These are phyloP conservation scores for Mus spicilegus DNA, from an alignment of 2,113 vertebrate genomes.

Conservation along the genomic window DNA sequence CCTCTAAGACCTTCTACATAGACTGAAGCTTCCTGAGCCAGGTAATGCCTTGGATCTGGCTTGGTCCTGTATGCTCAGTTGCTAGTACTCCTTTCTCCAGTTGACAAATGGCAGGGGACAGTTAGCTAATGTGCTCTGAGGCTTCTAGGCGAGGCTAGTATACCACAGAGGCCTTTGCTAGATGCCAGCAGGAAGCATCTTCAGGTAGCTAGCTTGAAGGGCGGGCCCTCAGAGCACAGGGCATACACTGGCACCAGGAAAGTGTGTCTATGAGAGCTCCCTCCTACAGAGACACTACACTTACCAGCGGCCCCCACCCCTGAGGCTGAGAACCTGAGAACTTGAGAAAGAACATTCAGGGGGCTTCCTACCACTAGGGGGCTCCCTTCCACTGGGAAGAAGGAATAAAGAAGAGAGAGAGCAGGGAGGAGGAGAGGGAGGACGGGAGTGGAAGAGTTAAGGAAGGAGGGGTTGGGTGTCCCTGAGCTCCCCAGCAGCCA, in stretches of 20 bases:
- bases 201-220: fast-evolving
- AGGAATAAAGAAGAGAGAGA: background rate
- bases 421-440: background rate
- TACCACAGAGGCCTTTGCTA: background rate
- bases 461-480: no score
- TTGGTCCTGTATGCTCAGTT: background rate
- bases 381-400: background rate
- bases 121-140: background rate
- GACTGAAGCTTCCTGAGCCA: background rate
- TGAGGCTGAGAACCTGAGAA: background rate
- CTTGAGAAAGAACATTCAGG: background rate
- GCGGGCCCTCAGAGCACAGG: background rate
- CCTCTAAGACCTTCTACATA: background rate
- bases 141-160: background rate
- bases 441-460: background rate
- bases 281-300: background rate
- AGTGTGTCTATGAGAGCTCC: fast-evolving
- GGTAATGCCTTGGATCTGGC: background rate
- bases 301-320: background rate
- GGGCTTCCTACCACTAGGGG: background rate
- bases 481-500: background rate
- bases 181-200: background rate
- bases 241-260: background rate
- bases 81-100: background rate
- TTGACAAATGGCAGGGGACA: background rate